Evolutionary conservation across 2,797 vertebrate species (phyloP).

Genomic region (Alca torda): DNA sequence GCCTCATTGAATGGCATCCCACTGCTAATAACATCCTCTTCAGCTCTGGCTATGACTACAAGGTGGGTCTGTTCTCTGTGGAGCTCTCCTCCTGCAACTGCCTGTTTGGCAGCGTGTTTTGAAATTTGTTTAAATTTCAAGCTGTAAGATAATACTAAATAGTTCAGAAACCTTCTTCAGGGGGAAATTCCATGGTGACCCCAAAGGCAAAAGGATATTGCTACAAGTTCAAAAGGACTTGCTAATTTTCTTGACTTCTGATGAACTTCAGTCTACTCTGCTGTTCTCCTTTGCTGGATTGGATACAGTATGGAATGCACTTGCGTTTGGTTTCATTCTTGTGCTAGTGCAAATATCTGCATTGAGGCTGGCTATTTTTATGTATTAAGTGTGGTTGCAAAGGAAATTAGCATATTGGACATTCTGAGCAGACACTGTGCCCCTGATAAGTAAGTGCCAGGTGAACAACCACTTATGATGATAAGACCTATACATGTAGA

Average conservation of each 20-base stretch:
- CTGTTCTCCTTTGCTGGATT: neutral
- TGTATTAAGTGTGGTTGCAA: neutral
- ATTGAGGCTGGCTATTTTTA: neutral
- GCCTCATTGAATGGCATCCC: conserved; percentile 93
- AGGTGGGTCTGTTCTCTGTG: conserved; percentile 75
- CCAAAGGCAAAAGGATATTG: neutral
- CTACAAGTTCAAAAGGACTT: neutral
- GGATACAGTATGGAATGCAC: neutral
- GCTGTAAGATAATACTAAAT: neutral
- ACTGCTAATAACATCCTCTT: conserved; percentile 89
- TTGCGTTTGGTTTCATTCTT: neutral
- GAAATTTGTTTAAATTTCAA: neutral
- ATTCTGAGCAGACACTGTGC: neutral
- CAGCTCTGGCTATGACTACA: conserved; percentile 90
- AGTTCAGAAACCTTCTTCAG: neutral
- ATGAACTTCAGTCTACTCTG: neutral
- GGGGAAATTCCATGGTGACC: neutral
- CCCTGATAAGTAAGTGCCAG: neutral
- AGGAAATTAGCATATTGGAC: neutral
- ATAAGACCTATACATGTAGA: neutral
- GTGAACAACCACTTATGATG: neutral
- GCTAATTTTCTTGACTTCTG: neutral
- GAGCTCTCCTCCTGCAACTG: neutral
- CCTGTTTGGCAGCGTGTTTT: neutral
- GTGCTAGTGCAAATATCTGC: neutral